phyloP scores from a whole-genome alignment of 2,888 invertebrate genomes.

The Desoria tigrina region DNA sequence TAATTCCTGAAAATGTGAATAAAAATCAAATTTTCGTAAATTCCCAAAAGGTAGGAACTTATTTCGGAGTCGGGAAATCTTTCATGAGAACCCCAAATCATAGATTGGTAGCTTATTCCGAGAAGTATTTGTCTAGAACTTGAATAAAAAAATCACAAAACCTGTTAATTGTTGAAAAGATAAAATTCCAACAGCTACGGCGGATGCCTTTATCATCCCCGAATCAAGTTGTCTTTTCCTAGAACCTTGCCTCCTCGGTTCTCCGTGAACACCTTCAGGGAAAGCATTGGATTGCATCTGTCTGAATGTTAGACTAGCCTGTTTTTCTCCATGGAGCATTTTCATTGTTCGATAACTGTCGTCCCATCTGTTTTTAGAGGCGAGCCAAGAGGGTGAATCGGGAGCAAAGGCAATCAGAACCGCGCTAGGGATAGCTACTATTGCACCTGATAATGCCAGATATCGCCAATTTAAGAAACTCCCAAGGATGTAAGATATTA shows the following conservation, averaged over 20 bases:
- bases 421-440: slow-evolving; percentile 31
- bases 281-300: slow-evolving; percentile 13
- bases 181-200: slow-evolving; percentile 45
- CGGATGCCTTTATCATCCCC: slow-evolving; percentile 41
- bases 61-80: too few relatives aligned
- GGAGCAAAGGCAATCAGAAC: slow-evolving; percentile 32
- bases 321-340: slow-evolving; percentile 25
- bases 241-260: not conserved
- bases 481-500: slow-evolving; percentile 44
- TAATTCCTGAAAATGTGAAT: slow-evolving; percentile 44
- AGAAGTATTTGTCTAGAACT: too few relatives aligned
- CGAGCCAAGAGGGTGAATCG: slow-evolving; percentile 39
- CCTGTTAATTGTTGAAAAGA: slow-evolving; percentile 49
- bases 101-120: too few relatives aligned
- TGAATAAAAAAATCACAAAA: slow-evolving; percentile 10
- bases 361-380: slow-evolving; percentile 26
- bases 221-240: not conserved
- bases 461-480: slow-evolving; percentile 43
- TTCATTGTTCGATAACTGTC: slow-evolving; percentile 25
- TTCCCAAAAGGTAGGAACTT: too few relatives aligned
- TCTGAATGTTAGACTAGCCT: slow-evolving; percentile 15
- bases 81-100: too few relatives aligned
- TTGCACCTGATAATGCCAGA: slow-evolving; percentile 32
- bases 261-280: not conserved
- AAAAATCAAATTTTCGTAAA: not conserved